A percentile compares a stretch with the other conserved stretches of the same genome.
phyloP scores from a whole-genome alignment of 2,888 invertebrate species.

The Seladonia tumulorum region DNA sequence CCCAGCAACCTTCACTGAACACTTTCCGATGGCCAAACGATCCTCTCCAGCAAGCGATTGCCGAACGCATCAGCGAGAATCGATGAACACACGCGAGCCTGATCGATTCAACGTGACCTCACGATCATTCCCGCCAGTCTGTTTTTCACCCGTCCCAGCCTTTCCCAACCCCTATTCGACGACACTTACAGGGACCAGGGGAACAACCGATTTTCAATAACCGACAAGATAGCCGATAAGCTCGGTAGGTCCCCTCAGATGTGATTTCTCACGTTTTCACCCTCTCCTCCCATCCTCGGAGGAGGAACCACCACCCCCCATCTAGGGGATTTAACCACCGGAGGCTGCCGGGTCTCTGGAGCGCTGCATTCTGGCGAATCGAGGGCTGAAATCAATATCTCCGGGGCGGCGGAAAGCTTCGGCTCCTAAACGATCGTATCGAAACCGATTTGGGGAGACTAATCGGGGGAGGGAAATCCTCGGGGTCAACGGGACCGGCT shows the following conservation, averaged over 20 bases:
- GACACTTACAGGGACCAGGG: slow-evolving; percentile 28
- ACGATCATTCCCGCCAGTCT: slow-evolving; percentile 43
- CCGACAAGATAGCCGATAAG: slow-evolving; percentile 67
- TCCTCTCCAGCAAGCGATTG: slow-evolving; percentile 20
- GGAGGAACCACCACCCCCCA: slow-evolving; percentile 11
- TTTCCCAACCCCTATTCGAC: not conserved
- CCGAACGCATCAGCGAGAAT: slow-evolving; percentile 50
- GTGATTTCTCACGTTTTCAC: slow-evolving; percentile 68
- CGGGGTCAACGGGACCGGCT: not conserved
- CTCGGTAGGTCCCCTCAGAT: slow-evolving; percentile 47
- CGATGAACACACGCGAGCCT: slow-evolving; percentile 33
- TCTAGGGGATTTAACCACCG: slow-evolving; percentile 53
- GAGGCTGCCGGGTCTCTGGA: slow-evolving; percentile 43
- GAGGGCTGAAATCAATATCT: slow-evolving; percentile 67
- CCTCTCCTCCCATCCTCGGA: not conserved
- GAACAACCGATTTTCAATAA: slow-evolving; percentile 67
- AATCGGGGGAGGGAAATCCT: slow-evolving; percentile 31
- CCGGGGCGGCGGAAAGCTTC: slow-evolving; percentile 37
- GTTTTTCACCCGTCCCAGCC: not conserved
- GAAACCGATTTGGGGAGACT: slow-evolving; percentile 52
- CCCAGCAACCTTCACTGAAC: slow-evolving; percentile 17
- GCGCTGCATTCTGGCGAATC: slow-evolving; percentile 59
- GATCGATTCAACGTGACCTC: slow-evolving; percentile 21
- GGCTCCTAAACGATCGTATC: slow-evolving; percentile 41
- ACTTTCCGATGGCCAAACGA: slow-evolving; percentile 37